Evolutionary conservation across 2,888 invertebrate genomes (phyloP), one percentile per base, ranked within the genome.

Genomic region (Cerceris ruficornis): DNA sequence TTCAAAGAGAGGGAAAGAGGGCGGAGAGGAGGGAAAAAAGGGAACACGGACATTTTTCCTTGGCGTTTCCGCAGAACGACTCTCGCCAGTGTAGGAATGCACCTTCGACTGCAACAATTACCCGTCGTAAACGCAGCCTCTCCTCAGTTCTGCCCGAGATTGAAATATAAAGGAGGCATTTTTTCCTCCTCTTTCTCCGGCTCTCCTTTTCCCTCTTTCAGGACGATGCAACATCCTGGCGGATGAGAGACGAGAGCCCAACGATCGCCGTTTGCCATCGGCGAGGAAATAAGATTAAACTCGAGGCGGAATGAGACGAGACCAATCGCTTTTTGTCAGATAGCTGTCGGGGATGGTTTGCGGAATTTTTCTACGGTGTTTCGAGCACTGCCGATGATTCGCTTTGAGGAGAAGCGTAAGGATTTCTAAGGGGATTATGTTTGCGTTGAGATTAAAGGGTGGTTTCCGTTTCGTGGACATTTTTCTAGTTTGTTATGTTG

Each of bases 51-150:
- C 79, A 87, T 88, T 89, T 90, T 89, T 88, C 81, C 82, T 83
- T 77, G 77, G 79, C 76, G 78, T 89, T 91, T 91, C 86, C 88
- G 80, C 74, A 85, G 85, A 90, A 87, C 83, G 84, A 75, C 81
- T 84, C 54, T 42, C n/a, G 61, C 41, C 50, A 57, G 61, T 52
- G 78, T 49, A 54, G 81, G 62, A 77, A 81, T 83, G 67, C 28
- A 28, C 83, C 83, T 87, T 89, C 86, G 85, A 86, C 82, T 85
- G 77, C 86, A 90, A 90, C 89, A 90, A 90, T 91, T 91, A 91
- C 87, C 86, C 83, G 88, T 90, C 90, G 88, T 90, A 90, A 91
- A 91, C 83, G 87, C 72, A 79, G 75, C 83, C 83, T 82, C 82
- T 59, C 74, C 50, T 9, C 50, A 55, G 49, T 64, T 55, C 69